These are phyloP conservation scores for Drosophila nikananu DNA, from an alignment of 1,140 invertebrate genomes.

Conservation along the genomic window DNA sequence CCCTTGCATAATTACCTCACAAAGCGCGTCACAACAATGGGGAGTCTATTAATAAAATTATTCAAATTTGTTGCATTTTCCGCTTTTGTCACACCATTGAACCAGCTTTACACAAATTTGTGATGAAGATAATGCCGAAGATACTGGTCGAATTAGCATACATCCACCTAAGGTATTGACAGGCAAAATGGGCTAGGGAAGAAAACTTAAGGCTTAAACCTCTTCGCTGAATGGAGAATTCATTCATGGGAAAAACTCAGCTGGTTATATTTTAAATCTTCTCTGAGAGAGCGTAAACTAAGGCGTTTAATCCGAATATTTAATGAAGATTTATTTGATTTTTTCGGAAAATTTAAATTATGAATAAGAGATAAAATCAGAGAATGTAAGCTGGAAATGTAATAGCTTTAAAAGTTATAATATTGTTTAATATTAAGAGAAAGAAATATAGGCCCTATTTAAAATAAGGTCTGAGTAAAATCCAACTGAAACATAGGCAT, in stretches of 20 bases:
- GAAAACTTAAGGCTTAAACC: background rate
- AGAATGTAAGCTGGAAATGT: background rate
- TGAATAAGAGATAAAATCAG: background rate
- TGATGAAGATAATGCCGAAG: slow-evolving; percentile 9
- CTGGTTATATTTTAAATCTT: background rate
- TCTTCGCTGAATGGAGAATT: background rate
- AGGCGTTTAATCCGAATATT: slow-evolving; percentile 14
- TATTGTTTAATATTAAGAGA: background rate
- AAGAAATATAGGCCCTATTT: rapidly evolving
- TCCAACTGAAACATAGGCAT: background rate
- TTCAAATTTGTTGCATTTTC: slow-evolving; percentile 43
- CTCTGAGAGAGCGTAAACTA: background rate
- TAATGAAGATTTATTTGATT: slow-evolving; percentile 3
- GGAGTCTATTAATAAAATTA: slow-evolving; percentile 37
- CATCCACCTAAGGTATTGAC: slow-evolving; percentile 4
- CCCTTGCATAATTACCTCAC: slow-evolving; percentile 33
- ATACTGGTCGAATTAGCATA: slow-evolving; percentile 24
- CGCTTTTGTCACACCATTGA: slow-evolving; percentile 44
- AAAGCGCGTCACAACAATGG: slow-evolving; percentile 38
- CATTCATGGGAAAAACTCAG: slow-evolving; percentile 2
- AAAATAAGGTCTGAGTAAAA: background rate
- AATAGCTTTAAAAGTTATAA: too few relatives aligned
- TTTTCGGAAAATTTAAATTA: background rate
- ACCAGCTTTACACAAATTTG: slow-evolving; percentile 28
- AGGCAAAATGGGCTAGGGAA: slow-evolving; percentile 5